Evolutionary conservation across 1,140 invertebrate genomes (phyloP).

Genomic region (Apis dorsata): DNA sequence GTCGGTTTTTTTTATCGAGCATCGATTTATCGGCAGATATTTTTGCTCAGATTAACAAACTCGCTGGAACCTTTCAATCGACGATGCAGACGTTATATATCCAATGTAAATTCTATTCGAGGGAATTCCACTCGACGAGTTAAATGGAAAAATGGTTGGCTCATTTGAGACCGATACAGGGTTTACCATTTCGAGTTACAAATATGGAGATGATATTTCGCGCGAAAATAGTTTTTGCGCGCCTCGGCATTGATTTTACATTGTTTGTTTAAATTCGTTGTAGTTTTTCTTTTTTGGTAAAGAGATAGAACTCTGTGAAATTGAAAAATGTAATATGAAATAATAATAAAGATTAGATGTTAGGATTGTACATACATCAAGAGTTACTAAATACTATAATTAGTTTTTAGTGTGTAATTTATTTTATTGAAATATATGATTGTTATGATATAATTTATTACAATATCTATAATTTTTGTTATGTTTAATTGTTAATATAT

Average conservation of each 20-base stretch:
- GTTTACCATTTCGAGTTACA: background rate
- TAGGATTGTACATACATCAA: no score
- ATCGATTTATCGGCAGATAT: conserved; percentile 5
- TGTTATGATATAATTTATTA: no score
- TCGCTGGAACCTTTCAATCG: background rate
- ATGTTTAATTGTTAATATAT: no score
- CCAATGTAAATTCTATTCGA: background rate
- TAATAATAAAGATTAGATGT: no score
- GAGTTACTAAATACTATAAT: no score
- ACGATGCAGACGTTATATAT: background rate
- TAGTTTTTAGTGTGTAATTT: no score
- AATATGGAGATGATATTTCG: background rate
- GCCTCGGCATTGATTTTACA: background rate
- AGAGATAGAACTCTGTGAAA: background rate
- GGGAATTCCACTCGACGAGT: background rate
- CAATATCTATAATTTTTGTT: no score
- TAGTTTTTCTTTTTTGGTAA: background rate
- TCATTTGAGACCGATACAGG: background rate
- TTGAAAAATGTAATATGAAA: no score
- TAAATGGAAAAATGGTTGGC: background rate
- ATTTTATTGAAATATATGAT: no score
- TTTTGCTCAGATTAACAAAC: conserved; percentile 21
- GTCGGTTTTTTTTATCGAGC: conserved; percentile 61
- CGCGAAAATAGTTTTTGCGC: background rate
- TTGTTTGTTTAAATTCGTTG: background rate